Evolutionary conservation across 2,797 vertebrate species (phyloP), one percentile per base, ranked within the genome.

Genomic region (Fistularia commersonii): DNA sequence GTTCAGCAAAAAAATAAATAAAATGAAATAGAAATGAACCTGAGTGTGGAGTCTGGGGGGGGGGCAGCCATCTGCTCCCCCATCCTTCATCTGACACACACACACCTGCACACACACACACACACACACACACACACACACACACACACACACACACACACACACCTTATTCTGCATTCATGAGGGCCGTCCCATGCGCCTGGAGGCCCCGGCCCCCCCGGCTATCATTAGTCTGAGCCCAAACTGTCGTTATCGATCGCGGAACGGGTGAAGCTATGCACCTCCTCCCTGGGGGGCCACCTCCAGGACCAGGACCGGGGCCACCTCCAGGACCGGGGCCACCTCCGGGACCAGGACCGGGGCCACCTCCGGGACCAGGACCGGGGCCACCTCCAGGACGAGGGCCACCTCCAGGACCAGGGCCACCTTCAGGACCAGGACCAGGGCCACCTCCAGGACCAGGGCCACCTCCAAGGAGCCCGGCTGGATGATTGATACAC

Each of bases 201-300:
- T 47, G 67, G 82, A 76, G 82, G 86, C 69, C 69, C 67, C 81
- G 79, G 87, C 82, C 87, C 81, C 90, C 89, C 87, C 83, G 90
- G 90, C 87, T 86, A 90, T 90, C 88, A 90, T 90, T 90, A 90
- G 82, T 84, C 75, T 81, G 84, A 70, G 76, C 68, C 84, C 87
- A 81, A 83, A 83, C 77, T 86, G 83, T 89, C 87, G 88, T 87
- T 91, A 92, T 90, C 89, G 89, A 92, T 91, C 85, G 81, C 74
- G 57, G 61, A 74, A 45, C 80, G 80, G 82, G 76, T 90, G 87
- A 88, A 87, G 75, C 70, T 79, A 83, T 87, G 81, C 81, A 82
- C 52, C 60, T 43, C 8, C 47, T 84, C 85, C 75, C 83, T 66
- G 43, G 64, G 81, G 77, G 80, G 57, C 65, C 71, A 74, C 72